phyloP scores from a whole-genome alignment of 1,140 invertebrate genomes.

The Macrocentrus cingulum region DNA sequence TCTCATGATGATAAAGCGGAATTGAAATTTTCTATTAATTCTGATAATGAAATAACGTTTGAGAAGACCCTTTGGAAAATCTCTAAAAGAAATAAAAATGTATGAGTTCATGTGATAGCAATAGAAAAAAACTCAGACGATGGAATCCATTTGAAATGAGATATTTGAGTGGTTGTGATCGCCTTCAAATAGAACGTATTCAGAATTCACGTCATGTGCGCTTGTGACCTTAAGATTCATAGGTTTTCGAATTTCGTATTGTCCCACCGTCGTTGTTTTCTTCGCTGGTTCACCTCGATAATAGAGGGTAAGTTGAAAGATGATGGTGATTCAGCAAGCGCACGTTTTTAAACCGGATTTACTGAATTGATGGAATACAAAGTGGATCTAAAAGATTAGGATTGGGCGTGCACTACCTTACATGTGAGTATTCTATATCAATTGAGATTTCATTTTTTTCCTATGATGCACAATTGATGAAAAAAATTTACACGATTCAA shows the following conservation, averaged over 20 bases:
- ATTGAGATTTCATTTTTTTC: too few relatives aligned
- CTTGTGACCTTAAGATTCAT: slow-evolving; percentile 30
- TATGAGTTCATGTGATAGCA: not conserved
- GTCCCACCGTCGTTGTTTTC: not conserved
- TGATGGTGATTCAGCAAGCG: too few relatives aligned
- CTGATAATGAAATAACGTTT: slow-evolving; percentile 3
- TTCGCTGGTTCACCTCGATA: not conserved
- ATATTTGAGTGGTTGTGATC: not conserved
- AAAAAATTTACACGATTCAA: not conserved
- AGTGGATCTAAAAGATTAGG: too few relatives aligned
- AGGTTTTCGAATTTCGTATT: slow-evolving; percentile 16
- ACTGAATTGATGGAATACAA: too few relatives aligned
- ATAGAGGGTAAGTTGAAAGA: too few relatives aligned
- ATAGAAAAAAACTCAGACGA: not conserved
- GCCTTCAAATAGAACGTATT: slow-evolving; percentile 3
- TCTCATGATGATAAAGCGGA: too few relatives aligned
- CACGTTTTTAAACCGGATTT: too few relatives aligned
- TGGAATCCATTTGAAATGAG: not conserved
- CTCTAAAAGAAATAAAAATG: slow-evolving; percentile 10
- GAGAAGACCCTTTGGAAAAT: not conserved
- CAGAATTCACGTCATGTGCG: slow-evolving; percentile 32
- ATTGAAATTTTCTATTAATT: too few relatives aligned
- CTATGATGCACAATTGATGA: not conserved
- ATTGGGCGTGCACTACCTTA: too few relatives aligned
- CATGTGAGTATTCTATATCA: too few relatives aligned